phyloP scores from a whole-genome alignment of 1,140 invertebrate genomes.

The Mamestra configurata region DNA sequence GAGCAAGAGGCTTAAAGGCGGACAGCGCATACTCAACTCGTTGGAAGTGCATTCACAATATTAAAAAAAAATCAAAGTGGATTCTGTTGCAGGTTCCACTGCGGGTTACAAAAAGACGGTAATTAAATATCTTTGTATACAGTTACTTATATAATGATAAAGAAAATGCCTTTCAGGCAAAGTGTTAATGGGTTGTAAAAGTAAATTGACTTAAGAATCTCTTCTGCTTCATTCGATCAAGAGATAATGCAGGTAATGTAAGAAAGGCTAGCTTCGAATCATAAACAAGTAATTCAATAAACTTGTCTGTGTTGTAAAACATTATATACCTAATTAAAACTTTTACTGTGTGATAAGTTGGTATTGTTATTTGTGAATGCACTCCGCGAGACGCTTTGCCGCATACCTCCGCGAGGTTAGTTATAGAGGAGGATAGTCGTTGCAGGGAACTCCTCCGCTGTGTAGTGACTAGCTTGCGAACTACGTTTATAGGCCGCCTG shows the following conservation, averaged over 20 bases:
- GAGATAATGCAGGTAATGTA: not conserved
- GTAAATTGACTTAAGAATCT: not conserved
- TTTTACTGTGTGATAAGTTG: not conserved
- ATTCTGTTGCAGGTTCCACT: slow-evolving; percentile 21
- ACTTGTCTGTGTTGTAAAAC: not conserved
- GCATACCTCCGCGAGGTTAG: slow-evolving; percentile 85
- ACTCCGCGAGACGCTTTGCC: slow-evolving; percentile 66
- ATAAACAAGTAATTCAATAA: not conserved
- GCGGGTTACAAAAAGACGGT: not conserved
- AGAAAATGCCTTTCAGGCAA: not conserved
- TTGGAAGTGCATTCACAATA: slow-evolving; percentile 78
- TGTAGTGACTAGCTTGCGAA: slow-evolving; percentile 84
- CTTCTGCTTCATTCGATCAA: not conserved
- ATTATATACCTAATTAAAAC: not conserved
- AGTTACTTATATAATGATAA: not conserved
- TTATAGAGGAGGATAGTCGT: slow-evolving; percentile 82
- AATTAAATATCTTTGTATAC: not conserved
- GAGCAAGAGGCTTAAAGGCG: slow-evolving; percentile 71
- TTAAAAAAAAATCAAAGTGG: not conserved
- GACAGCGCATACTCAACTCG: slow-evolving; percentile 63
- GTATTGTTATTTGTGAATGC: slow-evolving; percentile 73
- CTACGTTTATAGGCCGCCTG: slow-evolving; percentile 80
- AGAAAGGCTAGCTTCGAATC: not conserved
- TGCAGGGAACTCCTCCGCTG: slow-evolving; percentile 83
- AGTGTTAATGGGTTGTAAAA: not conserved